Percentiles rank a stretch among this genome's conserved stretches.
Conservation (phyloP, 2,113 vertebrate genomes). For the Falco punctatus region DNA sequence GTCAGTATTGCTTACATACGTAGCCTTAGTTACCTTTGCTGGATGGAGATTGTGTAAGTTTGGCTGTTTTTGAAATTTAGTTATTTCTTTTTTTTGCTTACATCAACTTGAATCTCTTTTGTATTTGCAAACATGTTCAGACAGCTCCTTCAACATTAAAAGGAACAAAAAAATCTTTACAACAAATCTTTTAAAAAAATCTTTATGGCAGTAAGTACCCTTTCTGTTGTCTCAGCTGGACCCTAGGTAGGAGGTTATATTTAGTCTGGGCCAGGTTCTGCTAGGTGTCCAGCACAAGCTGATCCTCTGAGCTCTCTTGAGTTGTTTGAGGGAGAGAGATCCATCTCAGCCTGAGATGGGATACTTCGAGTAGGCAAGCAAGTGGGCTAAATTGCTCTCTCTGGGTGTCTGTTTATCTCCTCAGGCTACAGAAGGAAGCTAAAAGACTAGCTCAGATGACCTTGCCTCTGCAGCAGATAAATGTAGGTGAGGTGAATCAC, state of each 20-base stretch:
- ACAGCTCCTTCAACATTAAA: neutral
- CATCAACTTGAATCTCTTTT: neutral
- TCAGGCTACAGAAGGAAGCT: neutral
- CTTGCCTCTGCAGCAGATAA: neutral
- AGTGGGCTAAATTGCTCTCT: neutral
- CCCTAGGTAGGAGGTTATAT: neutral
- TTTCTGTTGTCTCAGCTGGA: neutral
- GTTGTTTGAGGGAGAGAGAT: neutral
- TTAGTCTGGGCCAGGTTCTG: neutral
- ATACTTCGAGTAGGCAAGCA: neutral
- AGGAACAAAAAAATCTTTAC: neutral
- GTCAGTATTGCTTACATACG: neutral
- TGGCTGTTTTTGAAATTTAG: neutral
- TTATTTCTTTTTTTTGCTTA: neutral
- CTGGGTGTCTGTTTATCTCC: neutral
- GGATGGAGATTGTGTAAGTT: neutral
- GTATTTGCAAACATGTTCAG: neutral
- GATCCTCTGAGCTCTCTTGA: neutral
- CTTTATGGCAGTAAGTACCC: neutral
- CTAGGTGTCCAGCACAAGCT: neutral
- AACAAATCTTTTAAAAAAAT: neutral
- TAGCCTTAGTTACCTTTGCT: slow-evolving; percentile 1
- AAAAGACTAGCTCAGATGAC: neutral
- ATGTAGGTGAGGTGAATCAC: neutral
- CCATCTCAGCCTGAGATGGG: neutral